Conservation (phyloP, 2,888 invertebrate genomes). For the Raillietiella orientalis region DNA sequence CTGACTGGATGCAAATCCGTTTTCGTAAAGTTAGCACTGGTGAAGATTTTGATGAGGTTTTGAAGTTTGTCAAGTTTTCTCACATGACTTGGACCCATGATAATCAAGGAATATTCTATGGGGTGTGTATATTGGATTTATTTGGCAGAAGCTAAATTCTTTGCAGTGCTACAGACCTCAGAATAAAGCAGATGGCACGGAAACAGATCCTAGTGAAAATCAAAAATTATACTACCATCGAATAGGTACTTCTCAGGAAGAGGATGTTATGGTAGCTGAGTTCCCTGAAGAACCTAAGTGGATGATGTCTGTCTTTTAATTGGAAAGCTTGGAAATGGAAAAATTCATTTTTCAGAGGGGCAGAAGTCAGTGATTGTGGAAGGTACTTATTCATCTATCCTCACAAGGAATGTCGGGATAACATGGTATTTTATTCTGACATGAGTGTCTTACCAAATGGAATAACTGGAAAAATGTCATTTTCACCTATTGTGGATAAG, state of each 20-base stretch:
- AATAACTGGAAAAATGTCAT: slow-evolving; percentile 21
- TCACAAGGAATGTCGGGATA: slow-evolving; percentile 64
- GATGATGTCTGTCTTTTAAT: slow-evolving; percentile 24
- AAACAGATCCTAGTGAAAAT: slow-evolving; percentile 50
- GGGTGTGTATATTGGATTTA: slow-evolving; percentile 23
- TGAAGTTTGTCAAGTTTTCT: slow-evolving; percentile 72
- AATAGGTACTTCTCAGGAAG: slow-evolving; percentile 46
- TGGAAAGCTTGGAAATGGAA: slow-evolving; percentile 3
- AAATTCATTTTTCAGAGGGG: slow-evolving; percentile 26
- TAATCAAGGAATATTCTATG: slow-evolving; percentile 77
- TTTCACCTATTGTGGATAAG: slow-evolving; percentile 49
- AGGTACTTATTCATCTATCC: slow-evolving; percentile 49
- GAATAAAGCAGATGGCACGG: slow-evolving; percentile 67
- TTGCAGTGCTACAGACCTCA: slow-evolving; percentile 43
- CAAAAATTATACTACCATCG: slow-evolving; percentile 82
- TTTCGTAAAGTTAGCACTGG: slow-evolving; percentile 18
- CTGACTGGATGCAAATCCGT: slow-evolving; percentile 80
- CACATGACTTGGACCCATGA: slow-evolving; percentile 80
- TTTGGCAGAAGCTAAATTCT: slow-evolving; percentile 6
- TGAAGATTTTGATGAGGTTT: slow-evolving; percentile 53
- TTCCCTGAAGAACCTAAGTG: slow-evolving; percentile 62
- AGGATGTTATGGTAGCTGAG: slow-evolving; percentile 59
- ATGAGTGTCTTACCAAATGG: slow-evolving; percentile 20
- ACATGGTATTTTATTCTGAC: slow-evolving; percentile 54
- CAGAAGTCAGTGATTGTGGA: slow-evolving; percentile 66